Evolutionary conservation across 1,140 invertebrate genomes (phyloP).

Genomic region (Lasioglossum baleicum): DNA sequence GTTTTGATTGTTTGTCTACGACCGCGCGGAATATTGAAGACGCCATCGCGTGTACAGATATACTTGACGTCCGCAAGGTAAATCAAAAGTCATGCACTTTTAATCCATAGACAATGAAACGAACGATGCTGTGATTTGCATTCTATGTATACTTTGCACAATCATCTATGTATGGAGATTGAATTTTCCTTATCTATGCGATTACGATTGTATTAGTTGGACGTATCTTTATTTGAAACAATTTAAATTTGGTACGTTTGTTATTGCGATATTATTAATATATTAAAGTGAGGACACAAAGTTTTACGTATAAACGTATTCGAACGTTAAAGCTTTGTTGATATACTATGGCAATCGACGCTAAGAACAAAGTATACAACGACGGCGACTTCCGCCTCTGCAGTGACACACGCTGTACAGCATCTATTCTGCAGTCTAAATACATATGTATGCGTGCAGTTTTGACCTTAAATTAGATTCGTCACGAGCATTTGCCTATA

Average conservation of each 20-base stretch:
- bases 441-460: neutral
- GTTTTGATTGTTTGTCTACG: neutral
- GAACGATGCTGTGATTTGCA: neutral
- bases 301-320: neutral
- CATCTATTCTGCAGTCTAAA: neutral
- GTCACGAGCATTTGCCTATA: neutral
- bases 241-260: neutral
- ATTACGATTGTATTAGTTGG: neutral
- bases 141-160: neutral
- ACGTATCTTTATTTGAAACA: neutral
- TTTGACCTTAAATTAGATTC: constrained; percentile 19
- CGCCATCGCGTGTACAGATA: constrained; percentile 45
- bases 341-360: neutral
- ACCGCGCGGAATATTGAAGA: constrained; percentile 35
- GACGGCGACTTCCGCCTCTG: no score
- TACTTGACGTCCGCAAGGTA: constrained; percentile 56
- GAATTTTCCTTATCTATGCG: neutral
- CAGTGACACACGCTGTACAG: no score
- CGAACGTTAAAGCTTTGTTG: neutral
- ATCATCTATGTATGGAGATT: neutral
- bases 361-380: neutral
- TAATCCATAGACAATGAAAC: neutral
- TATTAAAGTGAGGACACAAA: neutral
- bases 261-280: neutral
- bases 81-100: neutral